Conservation (phyloP, 2,888 invertebrate species). For the Oscheius onirici region DNA sequence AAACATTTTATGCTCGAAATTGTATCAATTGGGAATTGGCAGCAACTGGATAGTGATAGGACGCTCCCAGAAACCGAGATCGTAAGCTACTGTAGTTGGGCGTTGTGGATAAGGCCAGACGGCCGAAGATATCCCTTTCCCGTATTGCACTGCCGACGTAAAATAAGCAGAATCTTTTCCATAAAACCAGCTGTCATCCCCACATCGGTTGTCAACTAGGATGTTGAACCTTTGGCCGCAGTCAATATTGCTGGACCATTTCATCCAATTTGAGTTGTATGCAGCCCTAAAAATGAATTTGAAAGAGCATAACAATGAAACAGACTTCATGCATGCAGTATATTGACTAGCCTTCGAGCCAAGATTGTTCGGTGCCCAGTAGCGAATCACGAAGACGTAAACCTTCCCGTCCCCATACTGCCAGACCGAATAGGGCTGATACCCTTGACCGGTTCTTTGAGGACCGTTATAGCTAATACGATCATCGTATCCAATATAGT, state of each 20-base stretch:
- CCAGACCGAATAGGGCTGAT: neutral
- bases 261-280: neutral
- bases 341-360: neutral
- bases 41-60: neutral
- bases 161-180: neutral
- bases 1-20: neutral
- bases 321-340: neutral
- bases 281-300: neutral
- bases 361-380: neutral
- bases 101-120: neutral
- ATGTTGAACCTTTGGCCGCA: neutral
- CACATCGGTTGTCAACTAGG: too few relatives aligned
- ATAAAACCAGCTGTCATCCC: neutral
- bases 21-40: constrained; percentile 1
- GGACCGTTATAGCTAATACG: neutral
- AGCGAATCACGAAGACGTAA: neutral
- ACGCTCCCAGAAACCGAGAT: constrained; percentile 16
- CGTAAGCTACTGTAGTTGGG: neutral
- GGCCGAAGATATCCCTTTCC: neutral
- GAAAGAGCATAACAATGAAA: neutral
- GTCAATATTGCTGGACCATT: neutral
- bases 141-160: too few relatives aligned
- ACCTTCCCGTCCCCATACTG: neutral
- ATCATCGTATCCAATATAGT: neutral
- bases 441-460: neutral